phyloP scores from a whole-genome alignment of 2,888 invertebrate genomes.

The Hartigia nigra region DNA sequence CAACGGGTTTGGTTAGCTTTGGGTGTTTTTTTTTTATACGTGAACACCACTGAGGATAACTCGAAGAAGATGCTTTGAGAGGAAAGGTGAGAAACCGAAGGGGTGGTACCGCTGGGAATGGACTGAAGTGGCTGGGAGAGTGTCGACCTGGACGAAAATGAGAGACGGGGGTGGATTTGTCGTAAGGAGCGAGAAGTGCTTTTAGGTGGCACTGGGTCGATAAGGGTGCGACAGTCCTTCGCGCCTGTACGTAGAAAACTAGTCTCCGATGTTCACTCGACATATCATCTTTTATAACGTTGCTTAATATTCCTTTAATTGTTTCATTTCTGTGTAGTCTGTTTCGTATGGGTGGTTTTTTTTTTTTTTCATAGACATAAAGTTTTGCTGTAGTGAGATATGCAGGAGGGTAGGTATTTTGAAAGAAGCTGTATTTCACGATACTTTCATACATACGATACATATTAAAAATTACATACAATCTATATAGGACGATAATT shows the following conservation, averaged over 20 bases:
- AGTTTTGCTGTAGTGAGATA: no score
- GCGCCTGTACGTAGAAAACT: constrained; percentile 6
- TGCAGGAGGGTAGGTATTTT: no score
- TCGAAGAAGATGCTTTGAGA: background rate
- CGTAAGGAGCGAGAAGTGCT: background rate
- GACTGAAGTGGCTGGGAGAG: background rate
- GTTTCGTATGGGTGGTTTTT: no score
- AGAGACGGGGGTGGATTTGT: constrained; percentile 1
- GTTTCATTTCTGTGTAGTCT: background rate
- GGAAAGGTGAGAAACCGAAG: background rate
- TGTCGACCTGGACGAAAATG: background rate
- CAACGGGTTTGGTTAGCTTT: background rate
- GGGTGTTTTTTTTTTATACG: no score
- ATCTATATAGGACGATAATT: background rate
- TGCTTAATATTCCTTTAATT: background rate
- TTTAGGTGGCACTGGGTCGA: constrained; percentile 8
- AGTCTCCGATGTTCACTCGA: background rate
- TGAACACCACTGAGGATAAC: background rate
- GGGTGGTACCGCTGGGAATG: background rate
- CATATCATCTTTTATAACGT: background rate
- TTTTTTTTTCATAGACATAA: no score
- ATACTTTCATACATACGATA: no score
- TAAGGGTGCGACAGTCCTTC: constrained; percentile 9
- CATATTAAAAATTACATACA: no score
- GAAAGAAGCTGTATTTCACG: no score